A percentile compares a stretch with the other conserved stretches of the same genome.
phyloP scores from a whole-genome alignment of 2,797 vertebrate genomes.

The Molossus alvarezi region DNA sequence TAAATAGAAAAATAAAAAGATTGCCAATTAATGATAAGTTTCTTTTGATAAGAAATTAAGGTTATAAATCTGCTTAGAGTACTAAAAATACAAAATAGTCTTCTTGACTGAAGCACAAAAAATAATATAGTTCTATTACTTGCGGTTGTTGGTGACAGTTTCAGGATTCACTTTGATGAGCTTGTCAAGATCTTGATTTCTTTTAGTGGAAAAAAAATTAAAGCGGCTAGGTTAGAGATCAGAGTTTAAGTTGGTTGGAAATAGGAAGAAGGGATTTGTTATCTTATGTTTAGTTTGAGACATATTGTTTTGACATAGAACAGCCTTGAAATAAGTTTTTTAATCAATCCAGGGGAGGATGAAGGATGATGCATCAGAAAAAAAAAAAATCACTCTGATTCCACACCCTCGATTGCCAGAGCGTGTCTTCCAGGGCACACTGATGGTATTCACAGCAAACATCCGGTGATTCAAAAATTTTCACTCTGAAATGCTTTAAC shows the following conservation, averaged over 20 bases:
- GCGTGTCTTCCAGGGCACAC: neutral
- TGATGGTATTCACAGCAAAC: neutral
- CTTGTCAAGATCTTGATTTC: constrained; percentile 82
- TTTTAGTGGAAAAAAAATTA: constrained; percentile 68
- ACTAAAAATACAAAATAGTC: constrained; percentile 56
- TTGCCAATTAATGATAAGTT: neutral
- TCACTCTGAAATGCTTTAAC: neutral
- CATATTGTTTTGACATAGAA: neutral
- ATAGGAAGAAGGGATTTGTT: neutral
- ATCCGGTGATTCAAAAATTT: neutral
- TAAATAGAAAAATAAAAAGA: constrained; percentile 66
- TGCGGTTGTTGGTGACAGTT: constrained; percentile 71
- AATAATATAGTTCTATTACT: constrained; percentile 73
- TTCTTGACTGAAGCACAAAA: constrained; percentile 54
- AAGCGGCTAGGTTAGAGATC: constrained; percentile 50
- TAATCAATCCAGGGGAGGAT: neutral
- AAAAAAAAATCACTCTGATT: neutral
- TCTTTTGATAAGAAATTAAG: neutral
- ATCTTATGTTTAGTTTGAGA: neutral
- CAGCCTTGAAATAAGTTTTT: neutral
- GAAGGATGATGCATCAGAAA: neutral
- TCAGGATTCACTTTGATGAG: constrained; percentile 80
- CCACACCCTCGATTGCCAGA: neutral
- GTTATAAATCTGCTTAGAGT: constrained; percentile 30
- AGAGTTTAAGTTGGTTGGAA: neutral